phyloP scores from a whole-genome alignment of 2,888 invertebrate species.

The Cerastis rubricosa region DNA sequence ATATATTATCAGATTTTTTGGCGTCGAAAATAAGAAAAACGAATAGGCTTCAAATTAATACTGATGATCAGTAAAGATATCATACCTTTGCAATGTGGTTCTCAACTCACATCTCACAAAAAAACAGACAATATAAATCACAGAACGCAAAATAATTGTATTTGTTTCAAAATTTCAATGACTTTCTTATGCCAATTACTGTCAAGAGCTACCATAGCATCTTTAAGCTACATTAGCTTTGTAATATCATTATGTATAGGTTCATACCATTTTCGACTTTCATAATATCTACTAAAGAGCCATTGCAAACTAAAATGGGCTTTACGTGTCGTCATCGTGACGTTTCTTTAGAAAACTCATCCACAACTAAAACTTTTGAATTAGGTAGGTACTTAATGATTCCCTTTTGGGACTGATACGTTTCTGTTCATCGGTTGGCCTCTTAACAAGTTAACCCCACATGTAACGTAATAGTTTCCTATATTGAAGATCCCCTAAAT shows the following conservation, averaged over 20 bases:
- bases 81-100: constrained; percentile 13
- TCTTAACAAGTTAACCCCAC: background rate
- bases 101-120: constrained; percentile 15
- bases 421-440: background rate
- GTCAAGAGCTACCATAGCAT: background rate
- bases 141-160: background rate
- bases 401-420: too few species aligned
- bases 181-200: background rate
- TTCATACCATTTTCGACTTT: background rate
- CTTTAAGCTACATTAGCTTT: background rate
- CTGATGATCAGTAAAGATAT: background rate
- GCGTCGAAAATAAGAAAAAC: background rate
- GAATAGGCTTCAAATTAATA: too few species aligned
- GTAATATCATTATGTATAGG: background rate
- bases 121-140: constrained; percentile 7
- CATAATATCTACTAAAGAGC: too few species aligned
- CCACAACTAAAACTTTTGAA: background rate
- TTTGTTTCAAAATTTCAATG: background rate
- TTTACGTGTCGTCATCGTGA: background rate
- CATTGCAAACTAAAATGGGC: background rate
- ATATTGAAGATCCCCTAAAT: background rate
- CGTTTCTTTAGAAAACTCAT: background rate
- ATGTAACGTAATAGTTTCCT: background rate
- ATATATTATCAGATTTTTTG: background rate
- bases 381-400: too few species aligned